phyloP scores from a whole-genome alignment of 2,113 vertebrate species.

The Oryzias woworae region DNA sequence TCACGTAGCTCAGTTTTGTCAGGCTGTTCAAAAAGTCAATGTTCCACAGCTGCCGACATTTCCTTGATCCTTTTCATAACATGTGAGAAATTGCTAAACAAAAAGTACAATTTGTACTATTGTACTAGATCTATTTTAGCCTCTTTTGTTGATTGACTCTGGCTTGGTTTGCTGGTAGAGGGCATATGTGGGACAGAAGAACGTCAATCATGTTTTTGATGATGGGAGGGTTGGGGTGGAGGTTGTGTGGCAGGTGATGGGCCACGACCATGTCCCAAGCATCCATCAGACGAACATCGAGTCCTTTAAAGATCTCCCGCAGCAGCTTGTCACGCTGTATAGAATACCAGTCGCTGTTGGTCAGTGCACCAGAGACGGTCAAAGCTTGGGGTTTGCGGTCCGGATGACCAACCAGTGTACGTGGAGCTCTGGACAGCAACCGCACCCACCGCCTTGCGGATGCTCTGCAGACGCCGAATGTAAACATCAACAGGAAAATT shows the following conservation, averaged over 20 bases:
- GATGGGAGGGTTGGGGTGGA: no score
- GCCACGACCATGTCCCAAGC: conserved; percentile 94
- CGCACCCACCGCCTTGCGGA: conserved; percentile 69
- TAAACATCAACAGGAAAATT: conserved; percentile 87
- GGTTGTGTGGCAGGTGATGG: conserved; percentile 83
- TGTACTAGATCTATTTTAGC: no score
- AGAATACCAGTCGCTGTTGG: conserved; percentile 92
- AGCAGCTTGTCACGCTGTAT: conserved; percentile 84
- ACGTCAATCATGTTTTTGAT: no score
- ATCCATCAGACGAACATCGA: conserved; percentile 85
- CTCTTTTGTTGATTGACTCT: no score
- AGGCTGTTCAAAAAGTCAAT: no score
- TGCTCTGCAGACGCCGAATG: conserved; percentile 82
- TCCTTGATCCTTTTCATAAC: no score
- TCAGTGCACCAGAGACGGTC: conserved; percentile 81
- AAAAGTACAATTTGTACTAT: no score
- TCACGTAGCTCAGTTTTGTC: no score
- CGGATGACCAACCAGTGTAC: conserved; percentile 32
- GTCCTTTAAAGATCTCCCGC: conserved; percentile 85
- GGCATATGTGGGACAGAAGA: conserved; percentile 83
- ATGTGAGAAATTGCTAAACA: no score
- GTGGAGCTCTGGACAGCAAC: no score
- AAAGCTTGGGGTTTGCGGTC: conserved; percentile 84
- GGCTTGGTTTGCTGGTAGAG: not conserved
- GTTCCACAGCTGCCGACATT: no score